These are phyloP conservation scores for Heliothis virescens DNA, from an alignment of 1,140 invertebrate species.

Conservation along the genomic window DNA sequence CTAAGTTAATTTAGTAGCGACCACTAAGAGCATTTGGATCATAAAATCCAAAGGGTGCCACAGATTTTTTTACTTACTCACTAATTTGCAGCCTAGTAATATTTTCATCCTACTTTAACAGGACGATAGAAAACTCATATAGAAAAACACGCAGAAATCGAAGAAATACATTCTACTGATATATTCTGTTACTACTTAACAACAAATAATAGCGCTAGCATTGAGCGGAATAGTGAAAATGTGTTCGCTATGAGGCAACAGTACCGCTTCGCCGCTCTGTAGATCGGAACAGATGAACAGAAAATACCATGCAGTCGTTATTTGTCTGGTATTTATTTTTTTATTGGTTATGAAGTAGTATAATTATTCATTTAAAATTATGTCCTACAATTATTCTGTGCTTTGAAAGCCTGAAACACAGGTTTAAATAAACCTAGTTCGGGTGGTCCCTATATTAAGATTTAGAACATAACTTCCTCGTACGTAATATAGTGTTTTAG, in stretches of 20 bases:
- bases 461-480: no score
- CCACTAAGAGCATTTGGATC: no score
- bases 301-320: constrained; percentile 43
- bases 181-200: constrained; percentile 21
- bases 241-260: constrained; percentile 56
- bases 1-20: no score
- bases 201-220: constrained; percentile 18
- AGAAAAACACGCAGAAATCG: neutral
- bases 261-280: constrained; percentile 61
- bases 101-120: neutral
- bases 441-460: no score
- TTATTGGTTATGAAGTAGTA: neutral
- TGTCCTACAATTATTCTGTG: no score
- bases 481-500: no score
- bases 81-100: neutral
- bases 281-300: constrained; percentile 45
- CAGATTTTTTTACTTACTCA: no score
- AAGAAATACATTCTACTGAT: no score
- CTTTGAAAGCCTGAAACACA: no score
- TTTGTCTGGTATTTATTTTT: neutral
- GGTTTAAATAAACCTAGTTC: no score
- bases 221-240: constrained; percentile 64
- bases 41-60: no score
- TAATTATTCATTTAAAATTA: no score
- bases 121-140: neutral